These are phyloP conservation scores for Psilanteris sp. DNA, from an alignment of 1,140 invertebrate genomes.

Conservation along the genomic window DNA sequence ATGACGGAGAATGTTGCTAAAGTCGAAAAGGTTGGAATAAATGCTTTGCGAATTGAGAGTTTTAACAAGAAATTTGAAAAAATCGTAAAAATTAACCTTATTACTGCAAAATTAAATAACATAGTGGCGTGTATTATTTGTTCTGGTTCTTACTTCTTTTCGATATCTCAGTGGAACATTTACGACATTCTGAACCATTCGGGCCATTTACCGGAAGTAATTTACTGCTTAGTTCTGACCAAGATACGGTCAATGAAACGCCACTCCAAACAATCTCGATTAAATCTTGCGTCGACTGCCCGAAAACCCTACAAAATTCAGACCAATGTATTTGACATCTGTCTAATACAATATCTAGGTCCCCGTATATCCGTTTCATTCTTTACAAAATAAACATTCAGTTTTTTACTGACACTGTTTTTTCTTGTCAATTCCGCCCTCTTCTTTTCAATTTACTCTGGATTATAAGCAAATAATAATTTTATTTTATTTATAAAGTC, in stretches of 20 bases:
- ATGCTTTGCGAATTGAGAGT: too few relatives aligned
- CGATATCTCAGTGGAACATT: constrained; percentile 57
- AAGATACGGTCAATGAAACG: constrained; percentile 60
- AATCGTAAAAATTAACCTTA: too few relatives aligned
- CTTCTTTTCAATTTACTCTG: too few relatives aligned
- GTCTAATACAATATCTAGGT: constrained; percentile 37
- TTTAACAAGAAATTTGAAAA: too few relatives aligned
- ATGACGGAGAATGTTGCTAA: too few relatives aligned
- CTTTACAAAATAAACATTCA: background rate
- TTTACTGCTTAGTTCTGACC: constrained; percentile 52
- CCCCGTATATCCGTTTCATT: constrained; percentile 5
- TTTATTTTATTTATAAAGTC: too few relatives aligned
- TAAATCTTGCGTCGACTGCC: constrained; percentile 43
- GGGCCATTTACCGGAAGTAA: constrained; percentile 58
- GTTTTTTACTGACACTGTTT: background rate
- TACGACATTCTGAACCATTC: constrained; percentile 48
- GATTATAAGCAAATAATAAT: too few relatives aligned
- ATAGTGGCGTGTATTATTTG: too few relatives aligned
- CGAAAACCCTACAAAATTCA: constrained; percentile 39
- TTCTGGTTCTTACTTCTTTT: constrained; percentile 36
- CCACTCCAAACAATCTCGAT: constrained; percentile 59
- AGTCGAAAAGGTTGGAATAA: too few relatives aligned
- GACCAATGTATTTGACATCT: constrained; percentile 37
- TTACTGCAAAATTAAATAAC: too few relatives aligned
- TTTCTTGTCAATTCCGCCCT: too few relatives aligned